These are phyloP conservation scores for Galeruca laticollis DNA, from an alignment of 2,888 invertebrate species.

Conservation along the genomic window DNA sequence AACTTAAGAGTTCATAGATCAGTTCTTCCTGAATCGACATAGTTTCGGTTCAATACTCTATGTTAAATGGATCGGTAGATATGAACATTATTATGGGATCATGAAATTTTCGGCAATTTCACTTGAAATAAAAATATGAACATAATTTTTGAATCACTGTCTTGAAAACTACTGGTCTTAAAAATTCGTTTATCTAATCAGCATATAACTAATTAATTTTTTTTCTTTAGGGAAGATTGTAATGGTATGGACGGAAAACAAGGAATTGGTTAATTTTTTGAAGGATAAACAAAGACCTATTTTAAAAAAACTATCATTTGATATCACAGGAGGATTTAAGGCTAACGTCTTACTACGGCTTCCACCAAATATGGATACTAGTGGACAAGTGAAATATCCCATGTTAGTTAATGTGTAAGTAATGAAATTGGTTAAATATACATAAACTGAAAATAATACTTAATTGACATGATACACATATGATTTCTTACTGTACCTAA, in stretches of 20 bases:
- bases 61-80: too few relatives aligned
- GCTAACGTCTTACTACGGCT: constrained; percentile 82
- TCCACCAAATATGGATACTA: constrained; percentile 77
- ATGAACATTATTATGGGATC: too few relatives aligned
- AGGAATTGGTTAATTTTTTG: constrained; percentile 68
- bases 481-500: too few relatives aligned
- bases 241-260: constrained; percentile 78
- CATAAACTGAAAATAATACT: not conserved
- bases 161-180: too few relatives aligned
- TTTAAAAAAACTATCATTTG: constrained; percentile 73
- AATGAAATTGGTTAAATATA: constrained; percentile 1
- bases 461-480: too few relatives aligned
- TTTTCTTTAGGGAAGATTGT: constrained; percentile 53
- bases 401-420: constrained; percentile 88
- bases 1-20: too few relatives aligned
- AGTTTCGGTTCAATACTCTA: too few relatives aligned
- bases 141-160: too few relatives aligned
- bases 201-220: not conserved
- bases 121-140: too few relatives aligned
- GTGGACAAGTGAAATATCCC: constrained; percentile 80
- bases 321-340: constrained; percentile 75
- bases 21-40: too few relatives aligned
- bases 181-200: too few relatives aligned
- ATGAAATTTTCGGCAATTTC: not conserved
- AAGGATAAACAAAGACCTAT: constrained; percentile 70